Percentiles rank a stretch among this genome's conserved stretches.
Evolutionary conservation across 1,140 invertebrate species (phyloP).

Genomic region (Kradibia gibbosae): DNA sequence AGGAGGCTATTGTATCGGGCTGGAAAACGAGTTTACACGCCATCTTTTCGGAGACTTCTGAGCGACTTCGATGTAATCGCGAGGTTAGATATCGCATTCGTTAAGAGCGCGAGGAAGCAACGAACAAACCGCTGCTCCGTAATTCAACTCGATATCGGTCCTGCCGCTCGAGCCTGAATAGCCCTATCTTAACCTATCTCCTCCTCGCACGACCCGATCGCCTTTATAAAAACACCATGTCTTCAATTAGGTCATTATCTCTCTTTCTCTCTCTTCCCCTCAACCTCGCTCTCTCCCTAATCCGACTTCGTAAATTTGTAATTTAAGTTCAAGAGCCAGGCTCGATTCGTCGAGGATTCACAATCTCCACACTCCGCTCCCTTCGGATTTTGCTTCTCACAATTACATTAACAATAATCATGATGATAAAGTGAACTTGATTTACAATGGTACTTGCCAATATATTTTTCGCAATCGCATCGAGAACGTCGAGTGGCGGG

Average conservation of each 20-base stretch:
- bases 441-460: neutral
- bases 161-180: no score
- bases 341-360: neutral
- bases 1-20: neutral
- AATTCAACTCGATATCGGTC: neutral
- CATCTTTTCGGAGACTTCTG: neutral
- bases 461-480: neutral
- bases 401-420: no score
- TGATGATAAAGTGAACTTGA: no score
- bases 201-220: neutral
- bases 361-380: neutral
- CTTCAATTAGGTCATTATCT: constrained; percentile 15
- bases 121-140: neutral
- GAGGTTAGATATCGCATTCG: neutral
- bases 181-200: no score
- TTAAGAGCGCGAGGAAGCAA: neutral
- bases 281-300: no score
- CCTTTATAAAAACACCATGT: neutral
- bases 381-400: no score
- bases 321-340: neutral
- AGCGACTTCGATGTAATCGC: neutral
- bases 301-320: neutral
- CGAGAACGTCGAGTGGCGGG: neutral
- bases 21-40: neutral
- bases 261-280: no score